Percentiles rank a stretch among this genome's conserved stretches.
These are phyloP conservation scores for Cryptotis parvus DNA, from an alignment of 2,113 vertebrate genomes.

Conservation along the genomic window DNA sequence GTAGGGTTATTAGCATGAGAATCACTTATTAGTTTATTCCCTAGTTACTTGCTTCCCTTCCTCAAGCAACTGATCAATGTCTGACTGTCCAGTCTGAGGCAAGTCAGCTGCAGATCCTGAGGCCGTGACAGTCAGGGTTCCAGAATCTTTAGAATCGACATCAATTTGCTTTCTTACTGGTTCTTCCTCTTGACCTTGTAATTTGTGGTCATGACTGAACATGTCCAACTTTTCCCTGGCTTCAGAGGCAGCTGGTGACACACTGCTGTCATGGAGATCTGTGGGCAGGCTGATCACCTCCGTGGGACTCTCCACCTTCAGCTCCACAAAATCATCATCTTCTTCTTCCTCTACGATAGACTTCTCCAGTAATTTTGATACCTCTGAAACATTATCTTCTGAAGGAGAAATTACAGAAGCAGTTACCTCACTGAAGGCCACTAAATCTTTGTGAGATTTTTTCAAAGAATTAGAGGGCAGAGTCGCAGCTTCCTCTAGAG, in stretches of 20 bases:
- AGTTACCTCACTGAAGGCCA: conserved; percentile 77
- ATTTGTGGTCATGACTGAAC: neutral
- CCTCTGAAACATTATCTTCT: conserved; percentile 81
- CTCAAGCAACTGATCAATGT: conserved; percentile 57
- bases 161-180: conserved; percentile 46
- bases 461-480: conserved; percentile 76
- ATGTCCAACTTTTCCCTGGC: conserved; percentile 16
- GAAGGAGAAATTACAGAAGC: conserved; percentile 51
- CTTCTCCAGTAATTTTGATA: conserved; percentile 78
- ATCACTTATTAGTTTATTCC: conserved; percentile 59
- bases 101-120: conserved; percentile 41
- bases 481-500: conserved; percentile 78
- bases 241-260: conserved; percentile 48
- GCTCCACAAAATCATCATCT: conserved; percentile 86
- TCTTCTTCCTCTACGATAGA: conserved; percentile 81
- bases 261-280: conserved; percentile 57
- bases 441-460: conserved; percentile 72
- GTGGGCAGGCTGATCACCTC: conserved; percentile 50
- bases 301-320: conserved; percentile 83
- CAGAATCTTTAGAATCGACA: conserved; percentile 59
- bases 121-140: neutral
- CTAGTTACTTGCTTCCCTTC: conserved; percentile 65
- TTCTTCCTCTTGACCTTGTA: conserved; percentile 56
- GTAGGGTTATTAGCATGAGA: conserved; percentile 58
- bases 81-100: conserved; percentile 58